These are phyloP conservation scores for Myopa testacea DNA, from an alignment of 2,888 invertebrate species.

Conservation along the genomic window DNA sequence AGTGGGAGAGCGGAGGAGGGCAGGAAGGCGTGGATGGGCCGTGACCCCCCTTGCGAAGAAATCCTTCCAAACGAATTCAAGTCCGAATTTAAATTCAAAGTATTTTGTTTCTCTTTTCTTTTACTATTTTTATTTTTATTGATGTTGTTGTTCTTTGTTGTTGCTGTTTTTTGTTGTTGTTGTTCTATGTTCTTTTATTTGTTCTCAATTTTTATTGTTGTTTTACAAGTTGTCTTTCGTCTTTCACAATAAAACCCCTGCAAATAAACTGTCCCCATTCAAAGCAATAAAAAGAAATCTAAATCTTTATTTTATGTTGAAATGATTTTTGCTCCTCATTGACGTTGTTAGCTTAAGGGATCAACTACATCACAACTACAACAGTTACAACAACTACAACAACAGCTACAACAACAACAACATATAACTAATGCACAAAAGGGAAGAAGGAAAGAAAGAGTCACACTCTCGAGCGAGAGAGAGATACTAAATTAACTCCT, in stretches of 20 bases:
- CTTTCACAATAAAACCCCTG: background rate
- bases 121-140: too few relatives aligned
- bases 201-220: background rate
- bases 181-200: background rate
- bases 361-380: background rate
- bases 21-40: too few relatives aligned
- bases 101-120: too few relatives aligned
- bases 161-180: background rate
- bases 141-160: background rate
- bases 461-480: background rate
- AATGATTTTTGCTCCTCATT: constrained; percentile 6
- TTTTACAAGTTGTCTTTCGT: background rate
- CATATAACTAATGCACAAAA: background rate
- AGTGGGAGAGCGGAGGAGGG: too few relatives aligned
- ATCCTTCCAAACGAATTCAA: too few relatives aligned
- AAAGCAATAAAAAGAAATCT: background rate
- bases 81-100: too few relatives aligned
- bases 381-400: background rate
- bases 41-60: too few relatives aligned
- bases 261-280: background rate
- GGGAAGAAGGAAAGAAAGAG: background rate
- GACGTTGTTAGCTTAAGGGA: background rate
- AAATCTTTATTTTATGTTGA: background rate
- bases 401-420: background rate
- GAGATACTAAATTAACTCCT: background rate